A percentile compares a stretch with the other conserved stretches of the same genome.
These are phyloP conservation scores for Balanococcus diminutus DNA, from an alignment of 2,888 invertebrate species.

Conservation along the genomic window DNA sequence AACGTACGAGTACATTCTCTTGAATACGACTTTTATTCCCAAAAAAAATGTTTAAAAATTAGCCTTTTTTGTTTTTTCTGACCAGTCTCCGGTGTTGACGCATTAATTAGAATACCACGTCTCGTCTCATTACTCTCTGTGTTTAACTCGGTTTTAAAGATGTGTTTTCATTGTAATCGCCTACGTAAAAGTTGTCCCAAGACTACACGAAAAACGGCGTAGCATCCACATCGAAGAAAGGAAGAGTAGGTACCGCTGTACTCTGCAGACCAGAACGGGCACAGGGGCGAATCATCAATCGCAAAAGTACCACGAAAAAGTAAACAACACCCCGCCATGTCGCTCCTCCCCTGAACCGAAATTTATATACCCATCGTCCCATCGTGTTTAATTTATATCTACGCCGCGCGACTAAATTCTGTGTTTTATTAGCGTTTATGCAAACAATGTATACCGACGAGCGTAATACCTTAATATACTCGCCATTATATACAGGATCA, in stretches of 20 bases:
- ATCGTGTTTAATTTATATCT: slow-evolving; percentile 10
- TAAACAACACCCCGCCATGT: neutral
- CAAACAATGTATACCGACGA: slow-evolving; percentile 10
- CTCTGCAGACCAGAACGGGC: neutral
- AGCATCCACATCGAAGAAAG: neutral
- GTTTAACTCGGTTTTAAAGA: neutral
- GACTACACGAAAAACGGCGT: slow-evolving; percentile 14
- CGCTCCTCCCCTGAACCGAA: too few relatives aligned
- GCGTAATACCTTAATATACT: slow-evolving; percentile 31
- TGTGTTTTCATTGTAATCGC: slow-evolving; percentile 18
- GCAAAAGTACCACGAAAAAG: slow-evolving; percentile 12
- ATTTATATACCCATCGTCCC: slow-evolving; percentile 16
- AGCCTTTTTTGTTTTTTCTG: too few relatives aligned
- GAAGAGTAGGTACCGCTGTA: neutral
- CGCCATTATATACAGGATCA: neutral
- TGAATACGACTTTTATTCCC: neutral
- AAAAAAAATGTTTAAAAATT: neutral
- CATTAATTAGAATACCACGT: slow-evolving; percentile 14
- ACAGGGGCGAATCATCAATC: neutral
- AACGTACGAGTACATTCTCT: too few relatives aligned
- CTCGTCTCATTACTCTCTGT: neutral
- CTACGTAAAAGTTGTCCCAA: neutral
- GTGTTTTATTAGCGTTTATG: slow-evolving; percentile 19
- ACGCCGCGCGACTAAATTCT: slow-evolving; percentile 21
- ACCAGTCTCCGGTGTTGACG: neutral